Conservation (phyloP, 2,113 vertebrate genomes). For the Catharus minimus region DNA sequence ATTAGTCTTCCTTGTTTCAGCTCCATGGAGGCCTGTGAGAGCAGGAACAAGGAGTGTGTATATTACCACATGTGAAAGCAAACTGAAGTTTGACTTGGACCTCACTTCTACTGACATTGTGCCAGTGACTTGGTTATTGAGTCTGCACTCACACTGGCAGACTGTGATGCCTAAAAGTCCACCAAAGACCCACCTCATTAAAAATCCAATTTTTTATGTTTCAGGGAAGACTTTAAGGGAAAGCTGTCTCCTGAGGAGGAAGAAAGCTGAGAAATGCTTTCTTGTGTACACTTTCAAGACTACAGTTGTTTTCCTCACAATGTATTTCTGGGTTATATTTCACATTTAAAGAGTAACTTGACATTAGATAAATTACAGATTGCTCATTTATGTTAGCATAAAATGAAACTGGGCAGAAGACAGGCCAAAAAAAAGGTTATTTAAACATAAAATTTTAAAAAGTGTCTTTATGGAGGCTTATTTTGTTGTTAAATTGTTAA, state of each 20-base stretch:
- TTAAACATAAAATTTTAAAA: slow-evolving; percentile 10
- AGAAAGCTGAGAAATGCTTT: neutral
- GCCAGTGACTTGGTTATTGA: neutral
- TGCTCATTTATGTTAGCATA: neutral
- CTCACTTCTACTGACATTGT: neutral
- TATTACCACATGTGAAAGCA: neutral
- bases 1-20: neutral
- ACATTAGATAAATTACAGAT: neutral
- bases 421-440: neutral
- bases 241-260: neutral
- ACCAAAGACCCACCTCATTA: neutral
- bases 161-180: neutral
- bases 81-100: slow-evolving; percentile 9
- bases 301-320: neutral
- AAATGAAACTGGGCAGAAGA: neutral
- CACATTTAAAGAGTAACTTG: neutral
- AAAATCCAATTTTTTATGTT: neutral
- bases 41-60: neutral
- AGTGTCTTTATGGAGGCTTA: neutral
- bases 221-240: neutral
- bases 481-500: neutral
- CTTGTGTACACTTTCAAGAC: neutral
- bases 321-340: neutral
- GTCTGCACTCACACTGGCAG: neutral
- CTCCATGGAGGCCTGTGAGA: neutral